phyloP scores from a whole-genome alignment of 2,888 invertebrate species.

The Aproaerema taeniolella region DNA sequence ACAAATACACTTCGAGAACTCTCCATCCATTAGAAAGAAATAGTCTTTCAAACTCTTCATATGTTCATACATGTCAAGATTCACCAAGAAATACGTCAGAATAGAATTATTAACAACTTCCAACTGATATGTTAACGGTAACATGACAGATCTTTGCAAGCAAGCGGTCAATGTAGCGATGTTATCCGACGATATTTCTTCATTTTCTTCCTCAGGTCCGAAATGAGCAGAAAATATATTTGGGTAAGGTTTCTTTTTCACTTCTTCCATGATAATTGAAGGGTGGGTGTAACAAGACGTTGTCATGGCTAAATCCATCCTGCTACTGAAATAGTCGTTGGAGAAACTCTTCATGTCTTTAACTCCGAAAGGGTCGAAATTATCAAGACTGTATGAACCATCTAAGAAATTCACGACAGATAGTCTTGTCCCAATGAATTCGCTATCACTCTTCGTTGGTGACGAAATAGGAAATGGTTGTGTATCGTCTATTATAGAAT shows the following conservation, averaged over 20 bases:
- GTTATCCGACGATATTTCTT: slow-evolving; percentile 51
- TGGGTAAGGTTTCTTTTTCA: slow-evolving; percentile 56
- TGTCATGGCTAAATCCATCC: slow-evolving; percentile 42
- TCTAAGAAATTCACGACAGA: slow-evolving; percentile 67
- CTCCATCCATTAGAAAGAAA: slow-evolving; percentile 88
- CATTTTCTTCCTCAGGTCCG: slow-evolving; percentile 36
- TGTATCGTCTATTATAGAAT: too few relatives aligned
- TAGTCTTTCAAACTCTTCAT: slow-evolving; percentile 85
- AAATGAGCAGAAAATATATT: slow-evolving; percentile 56
- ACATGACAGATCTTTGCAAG: slow-evolving; percentile 80
- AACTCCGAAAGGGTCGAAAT: slow-evolving; percentile 66
- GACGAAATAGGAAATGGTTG: slow-evolving; percentile 45
- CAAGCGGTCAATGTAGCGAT: slow-evolving; percentile 76
- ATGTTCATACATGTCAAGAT: slow-evolving; percentile 83
- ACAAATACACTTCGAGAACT: slow-evolving; percentile 85
- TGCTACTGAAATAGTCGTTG: slow-evolving; percentile 42
- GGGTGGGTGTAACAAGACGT: slow-evolving; percentile 58
- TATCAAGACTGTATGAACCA: slow-evolving; percentile 61
- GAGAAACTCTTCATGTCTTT: slow-evolving; percentile 42
- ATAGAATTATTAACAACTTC: slow-evolving; percentile 85
- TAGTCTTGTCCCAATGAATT: slow-evolving; percentile 27
- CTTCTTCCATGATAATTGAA: slow-evolving; percentile 55
- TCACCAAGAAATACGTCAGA: slow-evolving; percentile 81
- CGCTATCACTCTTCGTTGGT: slow-evolving; percentile 36
- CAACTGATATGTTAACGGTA: slow-evolving; percentile 82